Base-by-base conservation (phyloP, 2,113 vertebrate species). In the Parus major region DNA sequence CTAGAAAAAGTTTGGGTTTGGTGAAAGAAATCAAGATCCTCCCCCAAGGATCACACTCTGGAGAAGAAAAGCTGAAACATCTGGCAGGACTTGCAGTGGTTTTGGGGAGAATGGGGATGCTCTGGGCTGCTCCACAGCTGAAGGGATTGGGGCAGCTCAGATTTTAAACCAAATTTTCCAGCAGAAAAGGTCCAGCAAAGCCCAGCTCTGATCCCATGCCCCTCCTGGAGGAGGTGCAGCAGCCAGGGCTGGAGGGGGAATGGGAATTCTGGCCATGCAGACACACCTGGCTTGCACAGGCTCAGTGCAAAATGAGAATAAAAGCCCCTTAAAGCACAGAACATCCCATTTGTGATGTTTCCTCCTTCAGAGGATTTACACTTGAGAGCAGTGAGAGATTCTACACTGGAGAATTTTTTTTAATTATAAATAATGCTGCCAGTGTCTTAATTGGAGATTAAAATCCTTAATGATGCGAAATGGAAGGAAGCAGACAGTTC, bases 1-100 rank as follows among this genome's bases (percentile, higher is more conserved):
- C 23, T 11, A n/a, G 12, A 35, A 55, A 5, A 55, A 13, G 56
- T n/a, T 15, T 50, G 33, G 27, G 21, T 47, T 86, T 29, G 19
- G n/a, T 47, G 21, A 72, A 50, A 72, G 53, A 42, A 68, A 73
- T 36, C 20, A 64, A 72, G 49, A 23, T 29, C 52, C n/a, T 64
- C 5, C 15, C 42, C 29, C 60, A 42, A 4, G 31, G 42, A n/a
- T 65, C 21, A 5, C 13, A 0, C 7, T 11, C 2, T 15, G 24
- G 15, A 21, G 2, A 13, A 19, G 69, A 47, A 46, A 49, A 84
- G 28, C 36, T 7, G 24, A 8, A 39, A 18, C 15, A 16, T 2
- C 7, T 12, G 28, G 41, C 56, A 18, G 36, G 2, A 5, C 1
- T 15, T 11, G 70, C 70, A 18, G 55, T 0, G 60, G 3, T 33